Conservation (phyloP, 2,113 vertebrate species). For the Ameiurus melas region DNA sequence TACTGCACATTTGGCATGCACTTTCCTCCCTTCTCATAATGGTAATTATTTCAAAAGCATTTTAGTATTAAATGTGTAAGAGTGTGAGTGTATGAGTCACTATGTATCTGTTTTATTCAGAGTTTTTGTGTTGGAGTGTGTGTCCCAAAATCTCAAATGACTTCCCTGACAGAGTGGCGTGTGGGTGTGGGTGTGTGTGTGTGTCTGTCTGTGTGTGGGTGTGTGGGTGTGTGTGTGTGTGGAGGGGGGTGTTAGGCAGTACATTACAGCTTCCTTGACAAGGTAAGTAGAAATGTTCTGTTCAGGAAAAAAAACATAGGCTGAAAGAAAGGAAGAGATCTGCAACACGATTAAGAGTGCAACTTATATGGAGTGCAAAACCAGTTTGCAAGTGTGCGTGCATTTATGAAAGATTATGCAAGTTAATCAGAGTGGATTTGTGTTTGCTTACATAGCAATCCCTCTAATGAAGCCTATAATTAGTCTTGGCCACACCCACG, state of each 20-base stretch:
- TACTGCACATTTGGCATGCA: neutral
- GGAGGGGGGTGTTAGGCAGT: neutral
- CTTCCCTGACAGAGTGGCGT: neutral
- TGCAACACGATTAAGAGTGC: neutral
- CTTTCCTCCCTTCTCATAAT: no score
- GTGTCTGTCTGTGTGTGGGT: neutral
- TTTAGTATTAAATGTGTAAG: neutral
- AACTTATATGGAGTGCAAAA: slow-evolving; percentile 15
- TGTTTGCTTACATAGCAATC: slow-evolving; percentile 12
- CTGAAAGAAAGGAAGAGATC: neutral
- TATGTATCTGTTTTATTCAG: neutral
- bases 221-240: neutral
- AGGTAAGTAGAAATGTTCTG: neutral
- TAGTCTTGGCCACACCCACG: slow-evolving; percentile 42
- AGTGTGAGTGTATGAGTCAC: neutral
- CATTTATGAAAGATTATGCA: slow-evolving; percentile 15
- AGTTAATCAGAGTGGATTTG: slow-evolving; percentile 19
- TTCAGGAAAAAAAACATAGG: neutral
- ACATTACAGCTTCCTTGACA: neutral
- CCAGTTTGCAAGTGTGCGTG: neutral
- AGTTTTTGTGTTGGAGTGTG: neutral
- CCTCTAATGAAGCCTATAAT: slow-evolving; percentile 45
- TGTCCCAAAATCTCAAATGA: neutral
- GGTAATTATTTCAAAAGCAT: neutral
- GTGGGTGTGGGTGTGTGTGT: neutral